A percentile compares a stretch with the other conserved stretches of the same genome.
phyloP scores from a whole-genome alignment of 2,113 vertebrate genomes.

The Ploceus nigricollis region DNA sequence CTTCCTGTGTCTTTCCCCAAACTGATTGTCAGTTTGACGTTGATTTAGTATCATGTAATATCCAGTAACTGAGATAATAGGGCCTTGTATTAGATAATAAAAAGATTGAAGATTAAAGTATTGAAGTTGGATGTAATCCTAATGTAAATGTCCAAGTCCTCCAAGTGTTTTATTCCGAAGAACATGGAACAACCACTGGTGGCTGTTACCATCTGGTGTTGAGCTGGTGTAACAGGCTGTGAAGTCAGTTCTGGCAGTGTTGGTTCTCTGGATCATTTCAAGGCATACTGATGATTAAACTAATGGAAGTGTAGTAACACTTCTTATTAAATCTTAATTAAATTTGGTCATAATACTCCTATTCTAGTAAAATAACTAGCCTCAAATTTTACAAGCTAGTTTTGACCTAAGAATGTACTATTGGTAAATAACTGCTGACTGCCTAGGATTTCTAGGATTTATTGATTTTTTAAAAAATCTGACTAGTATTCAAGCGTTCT shows the following conservation, averaged over 20 bases:
- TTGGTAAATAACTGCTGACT: neutral
- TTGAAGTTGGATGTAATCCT: neutral
- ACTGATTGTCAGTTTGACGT: neutral
- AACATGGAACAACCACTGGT: neutral
- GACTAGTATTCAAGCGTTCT: neutral
- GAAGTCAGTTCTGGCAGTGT: neutral
- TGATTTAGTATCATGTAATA: neutral
- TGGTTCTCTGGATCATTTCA: neutral
- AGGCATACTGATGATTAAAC: neutral
- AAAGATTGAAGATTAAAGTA: neutral
- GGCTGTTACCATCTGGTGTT: neutral
- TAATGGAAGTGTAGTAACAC: neutral
- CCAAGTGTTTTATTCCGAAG: neutral
- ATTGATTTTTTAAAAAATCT: neutral
- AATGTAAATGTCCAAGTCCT: neutral
- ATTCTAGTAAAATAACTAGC: neutral
- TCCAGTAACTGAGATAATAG: neutral
- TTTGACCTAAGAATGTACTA: neutral
- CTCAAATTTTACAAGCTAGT: neutral
- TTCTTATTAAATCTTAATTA: neutral
- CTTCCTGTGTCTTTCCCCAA: neutral
- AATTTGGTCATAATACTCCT: neutral
- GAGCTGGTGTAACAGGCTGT: neutral
- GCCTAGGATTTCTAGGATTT: neutral
- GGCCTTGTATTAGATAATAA: neutral